phyloP scores from a whole-genome alignment of 1,140 invertebrate genomes.

The Bombus waltoni region DNA sequence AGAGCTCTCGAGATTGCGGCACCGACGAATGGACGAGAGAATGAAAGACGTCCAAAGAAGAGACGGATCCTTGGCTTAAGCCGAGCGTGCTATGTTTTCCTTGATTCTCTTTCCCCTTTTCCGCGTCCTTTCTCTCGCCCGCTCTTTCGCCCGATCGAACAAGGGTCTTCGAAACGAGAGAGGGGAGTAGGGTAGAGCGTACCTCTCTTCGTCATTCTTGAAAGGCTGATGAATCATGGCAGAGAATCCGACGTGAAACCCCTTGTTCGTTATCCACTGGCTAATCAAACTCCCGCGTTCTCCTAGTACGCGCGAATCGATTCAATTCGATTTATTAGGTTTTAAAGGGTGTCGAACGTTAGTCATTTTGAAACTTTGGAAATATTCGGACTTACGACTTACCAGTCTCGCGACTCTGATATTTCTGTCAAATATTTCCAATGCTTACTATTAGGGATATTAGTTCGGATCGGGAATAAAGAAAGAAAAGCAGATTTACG shows the following conservation, averaged over 20 bases:
- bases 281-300: conserved; percentile 67
- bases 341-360: background rate
- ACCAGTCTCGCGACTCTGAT: background rate
- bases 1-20: conserved; percentile 56
- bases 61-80: conserved; percentile 21
- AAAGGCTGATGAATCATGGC: conserved; percentile 67
- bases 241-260: conserved; percentile 51
- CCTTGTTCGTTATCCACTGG: conserved; percentile 66
- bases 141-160: background rate
- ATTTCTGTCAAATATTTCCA: background rate
- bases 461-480: no score
- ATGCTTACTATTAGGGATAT: background rate
- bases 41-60: conserved; percentile 27
- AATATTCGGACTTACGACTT: background rate
- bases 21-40: conserved; percentile 43
- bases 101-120: conserved; percentile 42
- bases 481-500: background rate
- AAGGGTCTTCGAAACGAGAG: background rate
- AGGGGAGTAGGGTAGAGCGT: background rate
- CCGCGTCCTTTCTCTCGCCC: no score
- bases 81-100: conserved; percentile 59
- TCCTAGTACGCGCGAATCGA: conserved; percentile 22
- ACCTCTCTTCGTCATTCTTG: conserved; percentile 57
- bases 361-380: background rate
- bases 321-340: no score